Conservation (phyloP, 2,113 vertebrate species). For the Chascanopsetta lugubris region DNA sequence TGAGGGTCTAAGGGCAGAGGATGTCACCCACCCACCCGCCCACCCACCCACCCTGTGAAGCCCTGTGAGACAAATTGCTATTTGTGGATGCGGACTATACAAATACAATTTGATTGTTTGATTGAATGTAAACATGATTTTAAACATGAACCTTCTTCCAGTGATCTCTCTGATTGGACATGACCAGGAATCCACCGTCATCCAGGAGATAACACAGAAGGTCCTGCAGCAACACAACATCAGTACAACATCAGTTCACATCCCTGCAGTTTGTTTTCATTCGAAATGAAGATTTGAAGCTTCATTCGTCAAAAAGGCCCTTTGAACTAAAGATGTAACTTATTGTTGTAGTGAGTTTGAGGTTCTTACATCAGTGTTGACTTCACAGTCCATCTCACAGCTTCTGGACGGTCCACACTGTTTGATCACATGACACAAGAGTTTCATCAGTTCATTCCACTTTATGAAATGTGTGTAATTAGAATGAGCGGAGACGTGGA, state of each 20-base stretch:
- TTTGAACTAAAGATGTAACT: too few species aligned
- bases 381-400: constrained; percentile 99
- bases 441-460: too few species aligned
- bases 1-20: too few species aligned
- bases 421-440: too few species aligned
- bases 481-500: neutral
- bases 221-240: constrained; percentile 80
- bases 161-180: constrained; percentile 97
- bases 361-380: constrained; percentile 91
- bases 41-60: too few species aligned
- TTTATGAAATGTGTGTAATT: neutral
- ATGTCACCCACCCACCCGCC: too few species aligned
- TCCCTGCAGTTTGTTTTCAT: too few species aligned
- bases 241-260: neutral
- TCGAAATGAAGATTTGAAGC: neutral
- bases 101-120: too few species aligned
- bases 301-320: neutral
- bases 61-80: too few species aligned
- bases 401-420: constrained; percentile 94
- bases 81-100: too few species aligned
- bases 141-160: constrained; percentile 88
- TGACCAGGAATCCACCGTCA: constrained; percentile 96
- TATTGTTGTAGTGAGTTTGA: neutral
- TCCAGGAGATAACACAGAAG: constrained; percentile 96
- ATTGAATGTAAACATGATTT: neutral